These are phyloP conservation scores for Apotomis capreana DNA, from an alignment of 2,888 invertebrate species.

Conservation along the genomic window DNA sequence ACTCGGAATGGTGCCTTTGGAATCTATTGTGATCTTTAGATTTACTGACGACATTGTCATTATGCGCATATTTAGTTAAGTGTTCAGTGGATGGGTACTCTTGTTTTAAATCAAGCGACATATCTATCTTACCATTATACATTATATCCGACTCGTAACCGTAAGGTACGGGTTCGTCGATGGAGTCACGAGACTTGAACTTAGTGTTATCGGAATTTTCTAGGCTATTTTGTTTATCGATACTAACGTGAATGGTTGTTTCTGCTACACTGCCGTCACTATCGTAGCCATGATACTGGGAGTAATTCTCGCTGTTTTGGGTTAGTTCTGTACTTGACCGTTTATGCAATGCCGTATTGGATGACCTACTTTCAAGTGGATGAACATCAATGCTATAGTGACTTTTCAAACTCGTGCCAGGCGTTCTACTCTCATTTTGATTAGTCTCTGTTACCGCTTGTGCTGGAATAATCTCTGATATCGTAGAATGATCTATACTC, in stretches of 20 bases:
- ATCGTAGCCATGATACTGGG: conserved; percentile 80
- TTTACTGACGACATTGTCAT: conserved; percentile 38
- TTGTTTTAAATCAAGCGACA: conserved; percentile 67
- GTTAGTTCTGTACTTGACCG: conserved; percentile 33
- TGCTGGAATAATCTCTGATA: conserved; percentile 39
- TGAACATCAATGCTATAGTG: background rate
- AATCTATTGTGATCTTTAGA: conserved; percentile 34
- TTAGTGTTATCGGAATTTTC: conserved; percentile 43
- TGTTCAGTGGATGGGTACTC: conserved; percentile 55
- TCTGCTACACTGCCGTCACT: conserved; percentile 80
- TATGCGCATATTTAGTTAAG: conserved; percentile 43
- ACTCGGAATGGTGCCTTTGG: conserved; percentile 64
- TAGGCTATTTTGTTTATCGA: conserved; percentile 63
- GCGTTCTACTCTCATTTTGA: background rate
- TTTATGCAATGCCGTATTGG: conserved; percentile 7
- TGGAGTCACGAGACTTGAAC: conserved; percentile 13
- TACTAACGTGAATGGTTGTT: conserved; percentile 77
- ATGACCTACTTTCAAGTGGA: background rate
- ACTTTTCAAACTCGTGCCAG: background rate
- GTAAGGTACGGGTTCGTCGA: background rate
- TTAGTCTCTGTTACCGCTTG: conserved; percentile 39
- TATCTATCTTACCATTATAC: conserved; percentile 54
- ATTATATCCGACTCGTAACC: conserved; percentile 14
- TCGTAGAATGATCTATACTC: conserved; percentile 48
- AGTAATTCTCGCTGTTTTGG: conserved; percentile 48